A percentile compares a stretch with the other conserved stretches of the same genome.
Evolutionary conservation across 2,797 vertebrate genomes (phyloP).

Genomic region (Pelochelys cantorii): DNA sequence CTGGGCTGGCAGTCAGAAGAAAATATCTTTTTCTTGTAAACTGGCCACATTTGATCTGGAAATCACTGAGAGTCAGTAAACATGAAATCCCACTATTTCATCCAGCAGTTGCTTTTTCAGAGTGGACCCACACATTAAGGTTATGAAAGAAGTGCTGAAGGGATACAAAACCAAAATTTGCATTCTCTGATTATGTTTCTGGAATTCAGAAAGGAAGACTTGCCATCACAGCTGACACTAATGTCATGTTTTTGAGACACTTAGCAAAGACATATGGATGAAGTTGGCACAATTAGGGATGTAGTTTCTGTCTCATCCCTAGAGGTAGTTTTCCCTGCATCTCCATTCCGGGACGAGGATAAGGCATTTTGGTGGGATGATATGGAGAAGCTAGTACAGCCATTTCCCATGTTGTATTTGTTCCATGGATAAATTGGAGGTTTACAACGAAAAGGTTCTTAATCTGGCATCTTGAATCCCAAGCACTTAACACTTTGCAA

Average conservation of each 20-base stretch:
- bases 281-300: background rate
- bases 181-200: background rate
- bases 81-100: background rate
- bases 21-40: background rate
- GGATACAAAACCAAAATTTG: background rate
- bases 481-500: no score
- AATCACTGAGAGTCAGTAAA: background rate
- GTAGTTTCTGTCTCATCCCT: background rate
- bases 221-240: background rate
- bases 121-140: accelerated
- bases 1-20: background rate
- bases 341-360: no score
- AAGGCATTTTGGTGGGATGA: background rate
- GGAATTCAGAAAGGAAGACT: background rate
- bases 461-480: background rate
- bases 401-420: background rate
- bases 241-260: background rate
- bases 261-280: background rate
- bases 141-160: background rate
- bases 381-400: background rate
- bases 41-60: background rate
- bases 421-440: background rate
- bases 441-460: background rate
- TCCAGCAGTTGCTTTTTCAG: background rate
- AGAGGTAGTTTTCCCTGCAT: background rate